Conservation (phyloP, 2,888 invertebrate species). For the Nemoura dubitans region DNA sequence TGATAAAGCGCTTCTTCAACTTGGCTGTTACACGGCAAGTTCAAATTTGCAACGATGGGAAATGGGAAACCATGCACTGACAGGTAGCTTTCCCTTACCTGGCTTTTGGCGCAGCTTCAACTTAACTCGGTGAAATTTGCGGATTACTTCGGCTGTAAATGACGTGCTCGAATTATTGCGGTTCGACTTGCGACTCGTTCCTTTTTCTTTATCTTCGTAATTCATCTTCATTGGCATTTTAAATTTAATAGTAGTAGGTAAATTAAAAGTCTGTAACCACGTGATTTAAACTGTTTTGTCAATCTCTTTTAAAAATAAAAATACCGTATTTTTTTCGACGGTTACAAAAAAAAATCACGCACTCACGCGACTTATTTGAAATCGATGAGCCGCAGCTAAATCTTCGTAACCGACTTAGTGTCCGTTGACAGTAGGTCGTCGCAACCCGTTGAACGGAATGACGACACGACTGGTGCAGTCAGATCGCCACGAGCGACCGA, state of each 20-base stretch:
- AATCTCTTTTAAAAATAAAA: background rate
- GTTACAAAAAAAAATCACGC: background rate
- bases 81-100: slow-evolving; percentile 19
- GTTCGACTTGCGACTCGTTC: background rate
- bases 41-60: background rate
- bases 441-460: background rate
- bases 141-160: slow-evolving; percentile 22
- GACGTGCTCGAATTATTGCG: slow-evolving; percentile 5
- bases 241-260: background rate
- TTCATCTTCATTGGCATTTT: slow-evolving; percentile 25
- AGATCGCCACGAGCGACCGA: background rate
- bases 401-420: background rate
- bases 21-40: background rate
- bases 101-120: slow-evolving; percentile 22
- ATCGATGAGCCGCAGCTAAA: background rate
- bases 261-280: slow-evolving; percentile 18
- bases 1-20: background rate
- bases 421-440: background rate
- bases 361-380: background rate
- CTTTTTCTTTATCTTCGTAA: slow-evolving; percentile 9
- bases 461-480: background rate
- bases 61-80: background rate
- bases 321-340: background rate
- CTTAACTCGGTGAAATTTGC: slow-evolving; percentile 19
- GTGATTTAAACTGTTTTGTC: background rate